Evolutionary conservation across 1,140 invertebrate species (phyloP), one percentile per base, ranked within the genome.

Genomic region (Drosophila littoralis): DNA sequence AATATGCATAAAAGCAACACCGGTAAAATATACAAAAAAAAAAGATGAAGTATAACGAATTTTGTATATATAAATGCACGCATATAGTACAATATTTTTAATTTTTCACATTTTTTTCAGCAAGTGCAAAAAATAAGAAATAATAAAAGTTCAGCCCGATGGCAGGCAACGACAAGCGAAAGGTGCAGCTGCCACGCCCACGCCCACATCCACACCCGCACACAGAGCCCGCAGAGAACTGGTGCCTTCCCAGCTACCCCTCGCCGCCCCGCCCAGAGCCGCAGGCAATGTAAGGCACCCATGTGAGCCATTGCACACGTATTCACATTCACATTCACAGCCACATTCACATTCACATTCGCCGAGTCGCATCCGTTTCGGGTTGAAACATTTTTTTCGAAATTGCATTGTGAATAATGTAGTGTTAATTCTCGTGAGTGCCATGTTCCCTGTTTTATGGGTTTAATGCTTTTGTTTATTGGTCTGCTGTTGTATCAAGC

Each of bases 401-500:
- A 88, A 88, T 88, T 88, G 83, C 83, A 88, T 88, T 88, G 84
- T 88, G 83, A 88, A 88, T 88, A 88, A 88, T 88, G 83, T 88
- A 88, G 83, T 88, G 83, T 88, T 88, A 88, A 88, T 88, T 88
- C 83, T 89, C 83, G 83, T 83, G 83, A 88, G 83, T 88, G 83
- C 83, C 83, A 88, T 88, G 83, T 88, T 77, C 84, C 74, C 83
- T 80, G 84, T 88, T 88, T 88, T 88, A 88, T 88, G 83, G 84
- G 84, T 83, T 88, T 88, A 89, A 88, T 89, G 84, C 83, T 84
- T 88, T 88, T 88, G 83, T 88, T 88, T 88, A 89, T 88, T 89
- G 83, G 83, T 89, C 80, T 83, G 83, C 80, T 83, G 83, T 80
- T 79, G 82, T 82, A 71, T 80, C 73, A 85, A 76, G 69, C 64